These are phyloP conservation scores for Pterocles gutturalis DNA, from an alignment of 2,113 vertebrate species.

Conservation along the genomic window DNA sequence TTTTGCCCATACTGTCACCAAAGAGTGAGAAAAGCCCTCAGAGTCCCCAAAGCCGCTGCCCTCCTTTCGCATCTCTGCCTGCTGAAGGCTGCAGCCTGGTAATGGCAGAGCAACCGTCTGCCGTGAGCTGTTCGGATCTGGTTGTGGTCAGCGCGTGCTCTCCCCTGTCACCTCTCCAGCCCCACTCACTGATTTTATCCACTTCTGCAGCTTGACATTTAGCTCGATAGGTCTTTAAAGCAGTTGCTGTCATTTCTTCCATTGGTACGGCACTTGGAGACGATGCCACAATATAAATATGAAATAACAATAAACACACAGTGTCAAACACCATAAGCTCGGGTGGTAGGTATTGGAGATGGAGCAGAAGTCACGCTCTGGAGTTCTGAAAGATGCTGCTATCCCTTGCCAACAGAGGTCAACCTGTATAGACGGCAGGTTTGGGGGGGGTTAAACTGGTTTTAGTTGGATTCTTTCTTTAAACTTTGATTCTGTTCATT, in stretches of 20 bases:
- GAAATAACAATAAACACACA: background rate
- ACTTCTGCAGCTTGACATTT: background rate
- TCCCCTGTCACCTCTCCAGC: background rate
- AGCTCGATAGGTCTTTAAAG: background rate
- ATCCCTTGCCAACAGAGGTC: background rate
- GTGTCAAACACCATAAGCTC: too few species aligned
- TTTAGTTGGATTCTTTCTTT: background rate
- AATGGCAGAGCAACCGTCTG: fast-evolving
- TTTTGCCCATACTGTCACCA: background rate
- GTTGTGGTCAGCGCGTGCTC: fast-evolving
- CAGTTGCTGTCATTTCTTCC: background rate
- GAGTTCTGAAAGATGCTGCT: background rate
- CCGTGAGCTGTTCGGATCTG: background rate
- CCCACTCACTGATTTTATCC: background rate
- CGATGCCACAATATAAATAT: background rate
- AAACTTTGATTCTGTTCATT: background rate
- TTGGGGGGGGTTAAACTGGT: background rate
- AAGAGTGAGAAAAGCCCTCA: background rate
- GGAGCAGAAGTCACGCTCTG: background rate
- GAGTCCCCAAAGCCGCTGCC: background rate
- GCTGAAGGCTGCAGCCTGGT: background rate
- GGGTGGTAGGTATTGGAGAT: background rate
- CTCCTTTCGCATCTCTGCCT: background rate
- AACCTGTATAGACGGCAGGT: background rate
- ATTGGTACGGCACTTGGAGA: background rate